Evolutionary conservation across 2,113 vertebrate genomes (phyloP).

Genomic region (Oryzias curvinotus): DNA sequence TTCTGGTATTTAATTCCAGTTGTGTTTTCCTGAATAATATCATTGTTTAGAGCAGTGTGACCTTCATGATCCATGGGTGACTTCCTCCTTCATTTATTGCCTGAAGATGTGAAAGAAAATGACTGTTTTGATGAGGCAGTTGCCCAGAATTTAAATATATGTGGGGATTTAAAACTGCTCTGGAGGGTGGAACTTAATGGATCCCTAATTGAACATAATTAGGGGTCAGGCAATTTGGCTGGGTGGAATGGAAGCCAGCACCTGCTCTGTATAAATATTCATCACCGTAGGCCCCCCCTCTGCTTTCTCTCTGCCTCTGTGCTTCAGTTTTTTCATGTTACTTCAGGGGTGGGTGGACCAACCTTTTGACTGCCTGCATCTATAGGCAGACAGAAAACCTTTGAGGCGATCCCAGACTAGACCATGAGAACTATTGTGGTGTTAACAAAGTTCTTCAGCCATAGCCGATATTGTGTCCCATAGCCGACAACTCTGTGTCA

Average conservation of each 20-base stretch:
- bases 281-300: constrained; percentile 36
- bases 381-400: constrained; percentile 58
- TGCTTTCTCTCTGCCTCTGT: constrained; percentile 14
- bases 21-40: background rate
- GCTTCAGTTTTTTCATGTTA: constrained; percentile 31
- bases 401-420: constrained; percentile 51
- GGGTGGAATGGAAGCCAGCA: constrained; percentile 58
- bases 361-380: constrained; percentile 49
- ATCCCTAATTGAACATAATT: constrained; percentile 76
- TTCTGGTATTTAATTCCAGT: background rate
- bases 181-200: constrained; percentile 31
- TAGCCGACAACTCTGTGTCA: constrained; percentile 50
- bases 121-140: background rate
- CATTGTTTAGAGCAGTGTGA: background rate
- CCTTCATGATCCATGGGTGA: background rate
- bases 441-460: constrained; percentile 62
- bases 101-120: constrained; percentile 9
- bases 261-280: constrained; percentile 82
- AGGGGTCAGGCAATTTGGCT: constrained; percentile 55
- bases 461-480: constrained; percentile 45
- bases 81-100: background rate
- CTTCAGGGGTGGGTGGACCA: constrained; percentile 32
- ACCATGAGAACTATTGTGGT: constrained; percentile 56
- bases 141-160: background rate
- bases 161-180: constrained; percentile 29